These are phyloP conservation scores for Parasteatoda tepidariorum DNA, from an alignment of 1,140 invertebrate genomes.

Conservation along the genomic window DNA sequence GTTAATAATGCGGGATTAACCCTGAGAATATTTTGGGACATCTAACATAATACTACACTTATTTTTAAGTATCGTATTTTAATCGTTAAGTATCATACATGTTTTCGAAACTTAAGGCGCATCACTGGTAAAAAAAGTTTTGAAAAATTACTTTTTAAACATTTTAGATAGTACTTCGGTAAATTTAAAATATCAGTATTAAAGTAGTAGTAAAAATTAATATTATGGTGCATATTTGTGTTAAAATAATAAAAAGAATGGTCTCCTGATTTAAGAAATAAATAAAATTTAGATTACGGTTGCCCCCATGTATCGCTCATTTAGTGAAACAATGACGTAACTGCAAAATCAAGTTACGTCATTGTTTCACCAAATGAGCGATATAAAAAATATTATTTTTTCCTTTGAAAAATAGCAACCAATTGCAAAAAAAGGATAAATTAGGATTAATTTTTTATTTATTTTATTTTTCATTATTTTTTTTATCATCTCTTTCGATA, in stretches of 20 bases:
- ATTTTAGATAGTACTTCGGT: not conserved
- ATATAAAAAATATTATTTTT: not conserved
- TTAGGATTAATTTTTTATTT: too few relatives aligned
- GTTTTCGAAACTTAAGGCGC: not conserved
- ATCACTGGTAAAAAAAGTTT: not conserved
- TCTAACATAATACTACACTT: not conserved
- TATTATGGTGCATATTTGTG: not conserved
- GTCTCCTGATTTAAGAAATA: not conserved
- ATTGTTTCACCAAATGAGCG: too few relatives aligned
- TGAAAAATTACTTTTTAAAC: not conserved
- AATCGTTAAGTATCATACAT: not conserved
- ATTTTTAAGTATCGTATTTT: not conserved
- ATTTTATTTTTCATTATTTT: not conserved
- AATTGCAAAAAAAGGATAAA: not conserved
- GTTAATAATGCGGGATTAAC: not conserved
- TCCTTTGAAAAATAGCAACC: not conserved
- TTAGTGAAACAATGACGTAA: too few relatives aligned
- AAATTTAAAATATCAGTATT: not conserved
- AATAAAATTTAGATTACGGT: not conserved
- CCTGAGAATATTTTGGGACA: not conserved
- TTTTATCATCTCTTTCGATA: too few relatives aligned
- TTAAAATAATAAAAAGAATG: not conserved
- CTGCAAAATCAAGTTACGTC: too few relatives aligned
- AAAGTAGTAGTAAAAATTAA: not conserved
- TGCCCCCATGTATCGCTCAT: too few relatives aligned